Base-by-base conservation (phyloP, 2,113 vertebrate genomes). In the Lophotis ruficrista region DNA sequence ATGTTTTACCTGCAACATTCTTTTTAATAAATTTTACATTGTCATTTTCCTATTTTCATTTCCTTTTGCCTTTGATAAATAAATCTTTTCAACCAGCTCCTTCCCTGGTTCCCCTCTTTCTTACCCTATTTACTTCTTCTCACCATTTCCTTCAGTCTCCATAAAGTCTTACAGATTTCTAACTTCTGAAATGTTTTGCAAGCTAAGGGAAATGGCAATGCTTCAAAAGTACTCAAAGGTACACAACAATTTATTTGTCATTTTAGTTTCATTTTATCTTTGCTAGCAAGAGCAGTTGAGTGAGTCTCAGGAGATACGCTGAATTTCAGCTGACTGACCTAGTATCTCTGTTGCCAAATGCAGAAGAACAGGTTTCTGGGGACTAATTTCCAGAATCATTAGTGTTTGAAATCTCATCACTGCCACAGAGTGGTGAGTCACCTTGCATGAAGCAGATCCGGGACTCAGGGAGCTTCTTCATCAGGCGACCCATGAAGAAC, bases 401-500 rank as follows among this genome's bases (percentile, higher is more conserved):
- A 16, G 12, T 33, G 7, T 53, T 65, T 75, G 20, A 83, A 78
- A 50, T 21, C 43, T n/a, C 81, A 24, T 68, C n/a, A 4, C 12
- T 62, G 9, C 13, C 4, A 5, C 25, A 33, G 51, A 20, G 4
- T 25, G 12, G 35, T 56, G 48, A 83, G 12, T 97, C 84, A 99
- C 99, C 99, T 96, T 99, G 96, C 89, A 99, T 97, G 93, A 98
- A 99, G 83, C 98, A 98, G 88, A 99, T 97, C 23, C 98, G 98
- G 35, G 98, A 96, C 90, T 99, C 99, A 0, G 98, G 98, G 28
- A 98, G 97, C 89, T 97, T 99, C 96, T 96, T 98, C 96, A 99
- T 98, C 94, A 99, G 60, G 30, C 96, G 97, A 25, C 99, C 99
- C 94, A 99, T 98, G 97, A 98, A 99, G 97, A 98, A 99, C 89